These are phyloP conservation scores for Seriola aureovittata DNA, from an alignment of 2,113 vertebrate species.

Conservation along the genomic window DNA sequence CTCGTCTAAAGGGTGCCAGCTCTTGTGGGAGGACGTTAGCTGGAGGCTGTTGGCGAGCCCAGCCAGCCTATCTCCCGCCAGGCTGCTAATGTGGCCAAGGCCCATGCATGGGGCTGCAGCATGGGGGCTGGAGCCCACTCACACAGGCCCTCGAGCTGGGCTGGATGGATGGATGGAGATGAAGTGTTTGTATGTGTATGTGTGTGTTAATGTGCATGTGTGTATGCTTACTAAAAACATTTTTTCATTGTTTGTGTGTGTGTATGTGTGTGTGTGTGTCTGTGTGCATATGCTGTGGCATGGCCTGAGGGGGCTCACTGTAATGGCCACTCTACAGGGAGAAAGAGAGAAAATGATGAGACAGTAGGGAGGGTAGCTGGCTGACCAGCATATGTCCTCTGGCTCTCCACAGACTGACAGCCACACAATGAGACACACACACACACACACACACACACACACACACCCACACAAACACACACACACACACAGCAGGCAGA, in stretches of 20 bases:
- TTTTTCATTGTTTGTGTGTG: slow-evolving; percentile 28
- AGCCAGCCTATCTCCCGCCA: slow-evolving; percentile 64
- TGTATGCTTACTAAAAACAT: slow-evolving; percentile 22
- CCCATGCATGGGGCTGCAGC: slow-evolving; percentile 50
- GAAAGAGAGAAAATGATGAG: slow-evolving; percentile 72
- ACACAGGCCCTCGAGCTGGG: slow-evolving; percentile 66
- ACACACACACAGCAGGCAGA: slow-evolving; percentile 27
- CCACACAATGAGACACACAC: slow-evolving; percentile 30
- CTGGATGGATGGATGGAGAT: slow-evolving; percentile 45
- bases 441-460: slow-evolving; percentile 30
- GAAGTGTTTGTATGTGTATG: neutral
- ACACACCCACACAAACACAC: slow-evolving; percentile 20
- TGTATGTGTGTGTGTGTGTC: slow-evolving; percentile 5
- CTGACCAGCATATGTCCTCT: slow-evolving; percentile 70
- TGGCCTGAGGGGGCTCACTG: slow-evolving; percentile 66
- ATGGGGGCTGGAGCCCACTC: slow-evolving; percentile 56
- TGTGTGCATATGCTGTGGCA: slow-evolving; percentile 34
- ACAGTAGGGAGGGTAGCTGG: slow-evolving; percentile 56
- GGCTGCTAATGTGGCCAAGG: slow-evolving; percentile 75
- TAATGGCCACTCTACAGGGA: slow-evolving; percentile 73
- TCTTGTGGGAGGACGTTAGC: slow-evolving; percentile 69
- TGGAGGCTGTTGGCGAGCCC: slow-evolving; percentile 56
- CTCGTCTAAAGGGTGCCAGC: slow-evolving; percentile 66
- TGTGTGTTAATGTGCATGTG: slow-evolving; percentile 2
- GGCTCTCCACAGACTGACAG: slow-evolving; percentile 61